Evolutionary conservation across 2,888 invertebrate species (phyloP).

Genomic region (Chrysolina oricalcia): DNA sequence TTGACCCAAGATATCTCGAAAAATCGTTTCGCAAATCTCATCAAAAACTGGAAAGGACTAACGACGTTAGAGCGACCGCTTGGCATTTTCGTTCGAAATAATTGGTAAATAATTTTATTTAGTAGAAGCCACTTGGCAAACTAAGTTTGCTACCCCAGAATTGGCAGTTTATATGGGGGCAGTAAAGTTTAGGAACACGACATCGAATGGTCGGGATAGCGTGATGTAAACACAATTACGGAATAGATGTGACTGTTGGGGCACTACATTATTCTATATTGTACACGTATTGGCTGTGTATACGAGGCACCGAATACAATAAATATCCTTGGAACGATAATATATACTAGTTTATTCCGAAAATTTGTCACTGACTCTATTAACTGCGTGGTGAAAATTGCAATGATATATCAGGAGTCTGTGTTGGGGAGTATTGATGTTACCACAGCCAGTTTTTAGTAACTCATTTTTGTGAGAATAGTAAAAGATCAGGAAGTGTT

Average conservation of each 20-base stretch:
- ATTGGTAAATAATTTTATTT: constrained; percentile 61
- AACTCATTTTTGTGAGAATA: not conserved
- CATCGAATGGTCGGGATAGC: constrained; percentile 57
- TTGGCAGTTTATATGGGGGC: constrained; percentile 61
- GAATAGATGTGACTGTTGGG: constrained; percentile 63
- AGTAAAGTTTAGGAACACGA: constrained; percentile 61
- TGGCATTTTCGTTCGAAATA: constrained; percentile 48
- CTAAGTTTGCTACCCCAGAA: constrained; percentile 60
- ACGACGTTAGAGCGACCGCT: not conserved
- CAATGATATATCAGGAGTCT: constrained; percentile 39
- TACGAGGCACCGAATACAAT: constrained; percentile 52
- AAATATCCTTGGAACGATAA: constrained; percentile 47
- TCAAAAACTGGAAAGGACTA: constrained; percentile 17
- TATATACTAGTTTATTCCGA: constrained; percentile 50
- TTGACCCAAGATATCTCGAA: not conserved
- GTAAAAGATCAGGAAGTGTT: too few species aligned
- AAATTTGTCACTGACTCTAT: constrained; percentile 53
- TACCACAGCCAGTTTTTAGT: constrained; percentile 1
- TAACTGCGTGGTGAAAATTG: constrained; percentile 46
- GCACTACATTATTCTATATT: constrained; percentile 62
- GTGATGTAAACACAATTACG: constrained; percentile 65
- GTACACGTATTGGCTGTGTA: constrained; percentile 61
- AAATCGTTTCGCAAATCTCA: constrained; percentile 6
- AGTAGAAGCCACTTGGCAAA: constrained; percentile 60
- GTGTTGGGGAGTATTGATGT: constrained; percentile 1